These are phyloP conservation scores for Phaonia tiefii DNA, from an alignment of 2,888 invertebrate species.

Conservation along the genomic window DNA sequence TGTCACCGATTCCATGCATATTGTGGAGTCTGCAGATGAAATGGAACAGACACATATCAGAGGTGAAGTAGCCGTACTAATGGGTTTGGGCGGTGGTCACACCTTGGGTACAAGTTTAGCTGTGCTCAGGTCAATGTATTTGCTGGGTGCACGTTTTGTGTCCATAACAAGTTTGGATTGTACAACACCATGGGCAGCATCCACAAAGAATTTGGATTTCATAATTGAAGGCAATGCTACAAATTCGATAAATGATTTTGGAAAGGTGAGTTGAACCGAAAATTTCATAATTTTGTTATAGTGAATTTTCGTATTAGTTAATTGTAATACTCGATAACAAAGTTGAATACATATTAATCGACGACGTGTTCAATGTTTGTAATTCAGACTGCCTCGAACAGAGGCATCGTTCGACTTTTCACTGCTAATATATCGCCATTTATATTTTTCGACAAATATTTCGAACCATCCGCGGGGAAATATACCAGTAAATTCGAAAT, in stretches of 20 bases:
- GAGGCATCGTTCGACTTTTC: too few species aligned
- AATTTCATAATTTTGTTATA: too few species aligned
- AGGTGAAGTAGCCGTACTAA: conserved; percentile 84
- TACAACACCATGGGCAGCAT: conserved; percentile 84
- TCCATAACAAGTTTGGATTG: conserved; percentile 85
- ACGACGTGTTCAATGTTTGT: too few species aligned
- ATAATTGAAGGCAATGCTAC: conserved; percentile 78
- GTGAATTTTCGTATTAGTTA: too few species aligned
- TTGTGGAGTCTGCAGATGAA: conserved; percentile 83
- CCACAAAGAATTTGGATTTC: conserved; percentile 76
- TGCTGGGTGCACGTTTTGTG: conserved; percentile 85
- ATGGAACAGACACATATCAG: conserved; percentile 83
- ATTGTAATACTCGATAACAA: too few species aligned
- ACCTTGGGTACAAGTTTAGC: conserved; percentile 85
- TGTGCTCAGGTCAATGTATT: conserved; percentile 85
- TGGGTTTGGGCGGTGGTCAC: conserved; percentile 86
- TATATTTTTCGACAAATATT: too few species aligned
- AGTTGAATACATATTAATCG: too few species aligned
- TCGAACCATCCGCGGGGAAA: too few species aligned
- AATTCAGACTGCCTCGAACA: too few species aligned
- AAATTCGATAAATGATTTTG: conserved; percentile 79
- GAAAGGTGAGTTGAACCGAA: conserved; percentile 78
- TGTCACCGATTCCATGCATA: conserved; percentile 81
- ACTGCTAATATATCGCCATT: too few species aligned
- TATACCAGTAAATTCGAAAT: too few species aligned